Base-by-base conservation (phyloP, 2,888 invertebrate species). In the Leistus spinibarbis region DNA sequence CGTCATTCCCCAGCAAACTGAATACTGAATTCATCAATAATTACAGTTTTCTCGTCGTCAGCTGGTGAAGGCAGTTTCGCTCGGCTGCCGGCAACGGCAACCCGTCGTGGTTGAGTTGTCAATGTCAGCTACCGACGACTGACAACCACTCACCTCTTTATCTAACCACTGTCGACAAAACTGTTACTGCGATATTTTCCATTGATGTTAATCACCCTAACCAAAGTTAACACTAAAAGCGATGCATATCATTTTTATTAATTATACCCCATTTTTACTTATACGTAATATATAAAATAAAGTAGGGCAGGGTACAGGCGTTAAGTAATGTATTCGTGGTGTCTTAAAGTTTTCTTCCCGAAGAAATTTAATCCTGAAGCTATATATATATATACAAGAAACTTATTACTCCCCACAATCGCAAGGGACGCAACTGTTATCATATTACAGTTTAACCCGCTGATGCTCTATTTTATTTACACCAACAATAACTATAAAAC, bases 1-100 rank as follows among this genome's bases (percentile, higher is more conserved):
- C 60, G 22, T 22, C 60, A 60, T 60, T 60, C 60, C 60, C 20
- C 10, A n/a, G n/a, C n/a, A n/a, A n/a, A n/a, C n/a, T n/a, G n/a
- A n/a, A n/a, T n/a, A 60, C 60, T 10, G 60, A 60, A 60, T 60
- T 60, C 60, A 60, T 60, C 60, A 17, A 60, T 60, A 60, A 60
- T 60, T 60, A 60, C 17, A 40, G 40, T 40, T 40, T 40, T 40
- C 40, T 40, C 40, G 40, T 40, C 40, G 40, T 40, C 13, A 40
- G 40, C 40, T 40, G 7, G 40, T 13, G 10, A 5, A 2, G 40
- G 10, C 1, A 2, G 40, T 13, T 10, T 7, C 7, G 3, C 40
- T 13, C 40, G 40, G 40, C 40, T 7, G 10, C 40, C 40, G 40
- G 10, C 40, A 60, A 10, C 17, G 16, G 57, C n/a, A 20, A 13